Percentiles rank a stretch among this genome's conserved stretches.
Conservation (phyloP, 92 coral and sea anemone genomes). For the Porites lobata region DNA sequence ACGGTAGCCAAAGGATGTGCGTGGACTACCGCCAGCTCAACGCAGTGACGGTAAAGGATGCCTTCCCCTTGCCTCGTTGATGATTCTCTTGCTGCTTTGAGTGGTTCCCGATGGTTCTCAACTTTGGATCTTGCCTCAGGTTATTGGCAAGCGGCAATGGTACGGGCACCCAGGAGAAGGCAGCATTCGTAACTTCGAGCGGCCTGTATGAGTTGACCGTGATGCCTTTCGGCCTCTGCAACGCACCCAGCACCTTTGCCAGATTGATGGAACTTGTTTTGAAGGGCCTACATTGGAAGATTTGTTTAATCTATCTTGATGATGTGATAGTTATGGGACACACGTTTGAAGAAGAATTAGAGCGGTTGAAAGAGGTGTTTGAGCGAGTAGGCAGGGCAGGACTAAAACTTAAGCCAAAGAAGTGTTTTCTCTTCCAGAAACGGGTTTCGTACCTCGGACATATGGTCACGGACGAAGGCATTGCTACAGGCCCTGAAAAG, state of each 20-base stretch:
- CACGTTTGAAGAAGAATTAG: conserved; percentile 2
- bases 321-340: conserved; percentile 45
- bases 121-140: conserved; percentile 37
- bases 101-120: conserved; percentile 27
- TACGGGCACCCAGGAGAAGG: not conserved
- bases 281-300: too few relatives aligned
- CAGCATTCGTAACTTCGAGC: conserved; percentile 15
- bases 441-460: conserved; percentile 45
- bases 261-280: too few relatives aligned
- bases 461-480: conserved; percentile 55
- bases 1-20: conserved; percentile 41
- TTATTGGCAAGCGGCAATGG: not conserved
- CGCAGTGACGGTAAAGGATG: not conserved
- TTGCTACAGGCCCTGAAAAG: conserved; percentile 34
- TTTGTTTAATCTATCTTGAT: conserved; percentile 47
- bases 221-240: too few relatives aligned
- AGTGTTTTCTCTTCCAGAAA: conserved; percentile 11
- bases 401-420: conserved; percentile 61
- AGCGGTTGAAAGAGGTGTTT: too few relatives aligned
- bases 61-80: not conserved
- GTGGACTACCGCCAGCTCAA: conserved; percentile 48
- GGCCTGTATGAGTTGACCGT: not conserved
- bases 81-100: conserved; percentile 51
- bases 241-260: too few relatives aligned
- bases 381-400: not conserved